phyloP scores from a whole-genome alignment of 2,113 vertebrate genomes.

The Alethe diademata region DNA sequence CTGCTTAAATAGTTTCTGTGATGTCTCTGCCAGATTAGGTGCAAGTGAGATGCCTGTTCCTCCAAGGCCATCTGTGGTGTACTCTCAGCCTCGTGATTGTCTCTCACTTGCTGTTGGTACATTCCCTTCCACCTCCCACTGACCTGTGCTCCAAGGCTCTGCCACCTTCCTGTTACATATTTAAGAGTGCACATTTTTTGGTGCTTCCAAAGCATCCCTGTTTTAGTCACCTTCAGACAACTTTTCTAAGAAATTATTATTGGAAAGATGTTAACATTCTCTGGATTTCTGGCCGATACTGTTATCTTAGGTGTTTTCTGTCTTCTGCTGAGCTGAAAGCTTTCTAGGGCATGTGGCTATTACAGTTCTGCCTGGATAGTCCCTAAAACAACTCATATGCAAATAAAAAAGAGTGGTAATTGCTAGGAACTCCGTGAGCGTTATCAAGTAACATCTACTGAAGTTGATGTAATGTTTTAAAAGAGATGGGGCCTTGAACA shows the following conservation, averaged over 20 bases:
- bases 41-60: neutral
- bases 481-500: neutral
- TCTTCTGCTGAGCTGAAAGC: neutral
- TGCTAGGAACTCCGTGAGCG: neutral
- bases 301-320: neutral
- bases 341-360: neutral
- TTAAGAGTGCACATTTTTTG: neutral
- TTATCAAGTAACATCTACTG: constrained; percentile 10
- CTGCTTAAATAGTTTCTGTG: neutral
- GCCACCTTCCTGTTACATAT: neutral
- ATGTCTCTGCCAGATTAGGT: neutral
- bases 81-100: rapidly evolving
- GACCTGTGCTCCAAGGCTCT: neutral
- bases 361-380: constrained; percentile 18
- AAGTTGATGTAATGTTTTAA: constrained; percentile 1
- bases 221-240: neutral
- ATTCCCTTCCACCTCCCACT: neutral
- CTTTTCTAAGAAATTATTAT: neutral
- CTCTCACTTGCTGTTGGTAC: neutral
- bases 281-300: neutral
- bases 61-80: neutral
- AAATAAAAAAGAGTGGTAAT: constrained; percentile 13
- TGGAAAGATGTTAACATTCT: neutral
- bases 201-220: neutral
- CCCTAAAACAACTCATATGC: constrained; percentile 23